Evolutionary conservation across 1,140 invertebrate genomes (phyloP), one percentile per base, ranked within the genome.

Genomic region (Halictus rubicundus): DNA sequence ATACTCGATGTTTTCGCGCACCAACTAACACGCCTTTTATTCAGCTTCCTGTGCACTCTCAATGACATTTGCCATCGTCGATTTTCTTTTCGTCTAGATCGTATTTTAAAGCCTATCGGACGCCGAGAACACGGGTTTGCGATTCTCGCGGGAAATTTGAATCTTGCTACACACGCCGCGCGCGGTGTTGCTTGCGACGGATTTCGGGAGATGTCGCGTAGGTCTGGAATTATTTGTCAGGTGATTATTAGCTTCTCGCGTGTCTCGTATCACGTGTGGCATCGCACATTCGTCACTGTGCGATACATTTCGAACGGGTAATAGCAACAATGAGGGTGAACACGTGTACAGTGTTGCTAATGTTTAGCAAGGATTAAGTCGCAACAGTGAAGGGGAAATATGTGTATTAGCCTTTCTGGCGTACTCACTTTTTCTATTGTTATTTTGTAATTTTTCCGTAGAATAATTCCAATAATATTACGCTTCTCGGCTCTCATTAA

Each of bases 171-270:
- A n/a, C 12, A 46, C 39, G 14, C 1, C 6, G 39, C 9, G n/a
- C 39, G 32, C 8, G n/a, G 64, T 46, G 64, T 14, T 25, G n/a
- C 39, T 65, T 65, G 64, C 64, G 10, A 49, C 19, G 46, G 46
- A 57, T 68, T 81, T 68, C 83, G 69, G 54, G 19, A 85, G 84
- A 85, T 86, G 82, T 82, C 83, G 84, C 73, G 61, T 60, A 21
- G 42, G 64, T 64, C 54, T 37, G 27, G 49, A 52, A 65, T 76
- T 49, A 27, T 64, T 42, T 61, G 54, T 46, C 37, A 80, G 65
- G 42, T 68, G 71, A 80, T 14, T 69, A 77, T 27, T 59, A 21
- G 16, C n/a, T 16, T 54, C 60, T 37, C 42, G 37, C 23, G n/a
- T 61, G 61, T 39, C 19, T 21, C 49, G 64, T 70, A 46, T 80